A percentile compares a stretch with the other conserved stretches of the same genome.
Evolutionary conservation across 1,140 invertebrate genomes (phyloP).

Genomic region (Euglossa dilemma): DNA sequence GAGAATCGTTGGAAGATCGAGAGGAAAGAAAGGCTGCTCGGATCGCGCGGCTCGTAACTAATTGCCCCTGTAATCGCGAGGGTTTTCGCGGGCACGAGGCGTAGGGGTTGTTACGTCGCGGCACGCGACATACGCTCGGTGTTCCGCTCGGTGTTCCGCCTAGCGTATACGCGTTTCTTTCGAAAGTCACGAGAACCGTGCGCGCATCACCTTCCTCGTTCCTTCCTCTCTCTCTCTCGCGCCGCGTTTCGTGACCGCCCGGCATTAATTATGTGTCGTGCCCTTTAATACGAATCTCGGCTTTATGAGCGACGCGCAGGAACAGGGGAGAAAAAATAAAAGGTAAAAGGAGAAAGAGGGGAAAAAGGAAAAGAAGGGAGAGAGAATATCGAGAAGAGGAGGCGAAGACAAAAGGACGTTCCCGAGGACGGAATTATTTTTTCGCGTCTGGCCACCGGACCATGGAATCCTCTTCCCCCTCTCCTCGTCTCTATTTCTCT

Average conservation of each 20-base stretch:
- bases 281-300: slow-evolving; percentile 64
- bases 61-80: slow-evolving; percentile 45
- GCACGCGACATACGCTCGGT: slow-evolving; percentile 55
- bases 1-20: too few species aligned
- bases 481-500: slow-evolving; percentile 15
- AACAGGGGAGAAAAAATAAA: neutral
- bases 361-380: neutral
- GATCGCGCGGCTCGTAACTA: slow-evolving; percentile 17
- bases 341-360: slow-evolving; percentile 49
- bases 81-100: slow-evolving; percentile 27
- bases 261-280: slow-evolving; percentile 64
- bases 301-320: slow-evolving; percentile 42
- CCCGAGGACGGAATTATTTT: slow-evolving; percentile 55
- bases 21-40: too few species aligned
- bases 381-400: neutral
- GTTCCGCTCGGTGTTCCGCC: too few species aligned
- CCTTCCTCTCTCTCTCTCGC: neutral
- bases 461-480: slow-evolving; percentile 19
- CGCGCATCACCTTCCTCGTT: slow-evolving; percentile 7
- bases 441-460: slow-evolving; percentile 40
- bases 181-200: slow-evolving; percentile 34
- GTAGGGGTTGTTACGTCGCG: slow-evolving; percentile 20
- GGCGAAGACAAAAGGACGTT: slow-evolving; percentile 58
- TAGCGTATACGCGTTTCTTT: slow-evolving; percentile 37
- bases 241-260: slow-evolving; percentile 55